Base-by-base conservation (phyloP, 2,797 vertebrate species). In the Lophotriccus pileatus region DNA sequence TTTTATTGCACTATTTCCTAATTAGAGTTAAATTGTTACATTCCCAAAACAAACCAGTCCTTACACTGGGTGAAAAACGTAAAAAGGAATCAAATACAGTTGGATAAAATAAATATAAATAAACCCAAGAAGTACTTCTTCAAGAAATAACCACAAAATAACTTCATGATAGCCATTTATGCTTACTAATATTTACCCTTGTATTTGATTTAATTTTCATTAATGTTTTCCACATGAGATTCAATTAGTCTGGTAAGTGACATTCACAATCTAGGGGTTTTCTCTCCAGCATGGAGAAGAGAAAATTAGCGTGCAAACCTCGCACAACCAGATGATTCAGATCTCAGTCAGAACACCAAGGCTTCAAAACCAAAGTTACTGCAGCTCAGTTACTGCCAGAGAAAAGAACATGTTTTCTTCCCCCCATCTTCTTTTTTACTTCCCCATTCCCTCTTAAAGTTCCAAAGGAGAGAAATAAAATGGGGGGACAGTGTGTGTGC, bases 401-500 rank as follows among this genome's bases (percentile, higher is more conserved):
- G 7, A 82, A 62, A 60, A 30, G 9, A 87, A 17, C 3, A 1
- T 12, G n/a, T 50, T 19, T 66, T 20, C 15, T 56, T 49, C 28
- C 49, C 22, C 11, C 2, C 5, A 6, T 5, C 32, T 44, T 18
- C 12, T 58, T 21, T 70, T 53, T 41, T 37, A 15, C 17, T 50
- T 62, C 30, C 19, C 14, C 15, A 39, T 63, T 22, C 21, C 13
- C 10, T 76, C 80, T 52, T 28, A 68, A 43, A 22, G 44, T 39
- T 63, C 64, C 63, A 84, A 75, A 93, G 22, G 30, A 14, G 2
- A 86, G 36, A 64, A 66, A 80, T 83, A 75, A 92, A 93, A 41
- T 3, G 14, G 6, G 7, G 2, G 1, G 2, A 17, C 30, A 14
- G 12, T 23, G 13, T 9, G 17, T 12, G 12, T 34, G 5, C 13